A percentile compares a stretch with the other conserved stretches of the same genome.
Conservation (phyloP, 2,113 vertebrate genomes). For the Anser cygnoides region DNA sequence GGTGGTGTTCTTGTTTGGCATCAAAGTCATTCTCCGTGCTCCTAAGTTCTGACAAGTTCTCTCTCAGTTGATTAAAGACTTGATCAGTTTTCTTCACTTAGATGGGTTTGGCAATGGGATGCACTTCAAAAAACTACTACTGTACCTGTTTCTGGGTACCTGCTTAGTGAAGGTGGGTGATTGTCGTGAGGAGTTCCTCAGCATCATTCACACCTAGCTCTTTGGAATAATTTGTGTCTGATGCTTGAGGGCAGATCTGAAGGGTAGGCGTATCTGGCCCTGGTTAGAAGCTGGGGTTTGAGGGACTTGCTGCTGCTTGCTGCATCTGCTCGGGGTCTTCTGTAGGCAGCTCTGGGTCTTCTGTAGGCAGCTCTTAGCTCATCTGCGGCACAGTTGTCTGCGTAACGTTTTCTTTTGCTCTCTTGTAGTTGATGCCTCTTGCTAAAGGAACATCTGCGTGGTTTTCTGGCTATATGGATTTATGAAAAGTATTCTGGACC, state of each 20-base stretch:
- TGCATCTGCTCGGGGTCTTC: background rate
- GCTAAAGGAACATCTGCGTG: background rate
- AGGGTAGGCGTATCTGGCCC: background rate
- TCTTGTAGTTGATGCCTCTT: background rate
- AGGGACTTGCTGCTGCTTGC: background rate
- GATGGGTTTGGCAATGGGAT: background rate
- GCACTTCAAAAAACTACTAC: background rate
- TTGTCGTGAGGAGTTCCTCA: background rate
- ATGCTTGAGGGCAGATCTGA: background rate
- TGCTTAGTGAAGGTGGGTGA: background rate
- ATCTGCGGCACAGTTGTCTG: background rate
- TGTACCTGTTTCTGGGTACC: background rate
- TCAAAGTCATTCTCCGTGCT: background rate
- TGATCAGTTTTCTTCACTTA: background rate
- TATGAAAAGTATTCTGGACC: background rate
- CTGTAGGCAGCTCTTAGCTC: background rate
- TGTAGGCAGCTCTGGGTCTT: background rate
- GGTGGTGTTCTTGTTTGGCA: background rate
- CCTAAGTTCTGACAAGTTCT: background rate
- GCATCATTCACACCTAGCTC: background rate
- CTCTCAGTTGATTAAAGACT: background rate
- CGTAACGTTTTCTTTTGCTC: background rate
- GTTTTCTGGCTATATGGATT: background rate
- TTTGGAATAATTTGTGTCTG: background rate
- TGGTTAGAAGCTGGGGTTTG: rapidly evolving